Evolutionary conservation across 2,113 vertebrate species (phyloP).

Genomic region (Apaloderma vittatum): DNA sequence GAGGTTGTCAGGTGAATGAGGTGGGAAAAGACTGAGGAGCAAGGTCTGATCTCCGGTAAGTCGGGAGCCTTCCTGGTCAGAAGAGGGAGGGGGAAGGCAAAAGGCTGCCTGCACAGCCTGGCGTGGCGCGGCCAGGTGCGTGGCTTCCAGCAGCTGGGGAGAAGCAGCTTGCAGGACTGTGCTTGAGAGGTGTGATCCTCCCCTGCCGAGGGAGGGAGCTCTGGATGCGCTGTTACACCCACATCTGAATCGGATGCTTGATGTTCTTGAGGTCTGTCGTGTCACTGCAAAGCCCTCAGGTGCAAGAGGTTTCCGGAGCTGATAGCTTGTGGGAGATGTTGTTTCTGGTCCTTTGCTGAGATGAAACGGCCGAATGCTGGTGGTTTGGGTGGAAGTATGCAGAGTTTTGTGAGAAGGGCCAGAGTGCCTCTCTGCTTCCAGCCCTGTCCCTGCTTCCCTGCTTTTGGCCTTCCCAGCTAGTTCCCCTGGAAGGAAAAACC

Average conservation of each 20-base stretch:
- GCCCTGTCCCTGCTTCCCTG: not conserved
- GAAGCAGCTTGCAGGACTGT: not conserved
- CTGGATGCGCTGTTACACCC: rapidly evolving
- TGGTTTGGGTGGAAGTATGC: not conserved
- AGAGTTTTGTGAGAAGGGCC: rapidly evolving
- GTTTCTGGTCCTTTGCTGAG: not conserved
- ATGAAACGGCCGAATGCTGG: not conserved
- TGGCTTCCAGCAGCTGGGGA: not conserved
- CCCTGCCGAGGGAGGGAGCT: not conserved
- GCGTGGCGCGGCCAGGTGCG: not conserved
- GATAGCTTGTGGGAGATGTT: not conserved
- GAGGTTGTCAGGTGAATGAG: constrained; percentile 87
- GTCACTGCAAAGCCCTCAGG: not conserved
- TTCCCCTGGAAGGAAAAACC: not conserved
- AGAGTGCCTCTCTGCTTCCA: not conserved
- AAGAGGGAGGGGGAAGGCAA: not conserved
- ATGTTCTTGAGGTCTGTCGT: not conserved
- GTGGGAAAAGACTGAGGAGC: constrained; percentile 79
- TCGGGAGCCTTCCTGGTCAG: not conserved
- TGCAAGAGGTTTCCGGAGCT: not conserved
- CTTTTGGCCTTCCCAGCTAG: too few relatives aligned
- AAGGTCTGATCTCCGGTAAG: constrained; percentile 69
- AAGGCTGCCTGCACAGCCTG: not conserved
- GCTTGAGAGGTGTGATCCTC: not conserved
- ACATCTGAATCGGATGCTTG: rapidly evolving